These are phyloP conservation scores for Scaptomyza pallida DNA, from an alignment of 1,140 invertebrate species.

Conservation along the genomic window DNA sequence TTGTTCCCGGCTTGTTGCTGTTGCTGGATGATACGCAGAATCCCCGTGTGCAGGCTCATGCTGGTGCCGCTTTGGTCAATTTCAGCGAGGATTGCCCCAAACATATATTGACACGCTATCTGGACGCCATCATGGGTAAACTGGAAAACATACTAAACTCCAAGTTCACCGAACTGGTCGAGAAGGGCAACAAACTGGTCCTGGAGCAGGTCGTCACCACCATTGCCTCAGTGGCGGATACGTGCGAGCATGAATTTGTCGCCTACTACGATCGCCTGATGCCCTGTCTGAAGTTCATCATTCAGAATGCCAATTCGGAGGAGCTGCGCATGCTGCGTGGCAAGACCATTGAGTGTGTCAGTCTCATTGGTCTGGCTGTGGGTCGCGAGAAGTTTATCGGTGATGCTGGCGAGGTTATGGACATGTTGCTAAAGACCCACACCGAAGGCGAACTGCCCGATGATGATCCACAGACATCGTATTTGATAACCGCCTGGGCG, in stretches of 20 bases:
- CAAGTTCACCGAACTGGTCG: constrained; percentile 97
- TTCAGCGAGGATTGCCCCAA: constrained; percentile 99
- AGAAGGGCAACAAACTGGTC: constrained; percentile 97
- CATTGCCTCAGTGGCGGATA: constrained; percentile 99
- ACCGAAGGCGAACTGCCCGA: constrained; percentile 92
- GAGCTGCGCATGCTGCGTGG: constrained; percentile 95
- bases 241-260: constrained; percentile 97
- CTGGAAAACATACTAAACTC: constrained; percentile 94
- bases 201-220: constrained; percentile 98
- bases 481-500: constrained; percentile 99
- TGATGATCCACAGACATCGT: constrained; percentile 98
- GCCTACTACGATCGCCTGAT: constrained; percentile 92
- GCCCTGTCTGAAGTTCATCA: constrained; percentile 98
- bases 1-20: constrained; percentile 95
- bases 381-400: constrained; percentile 96
- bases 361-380: constrained; percentile 98
- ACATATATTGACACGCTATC: constrained; percentile 94
- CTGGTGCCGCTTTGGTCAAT: constrained; percentile 98
- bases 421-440: constrained; percentile 96
- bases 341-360: constrained; percentile 99
- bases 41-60: constrained; percentile 97
- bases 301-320: constrained; percentile 94
- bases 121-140: constrained; percentile 95
- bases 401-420: constrained; percentile 98
- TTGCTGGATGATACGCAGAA: constrained; percentile 96